Base-by-base conservation (phyloP, 2,797 vertebrate species). In the Schizopygopsis malacanthus region DNA sequence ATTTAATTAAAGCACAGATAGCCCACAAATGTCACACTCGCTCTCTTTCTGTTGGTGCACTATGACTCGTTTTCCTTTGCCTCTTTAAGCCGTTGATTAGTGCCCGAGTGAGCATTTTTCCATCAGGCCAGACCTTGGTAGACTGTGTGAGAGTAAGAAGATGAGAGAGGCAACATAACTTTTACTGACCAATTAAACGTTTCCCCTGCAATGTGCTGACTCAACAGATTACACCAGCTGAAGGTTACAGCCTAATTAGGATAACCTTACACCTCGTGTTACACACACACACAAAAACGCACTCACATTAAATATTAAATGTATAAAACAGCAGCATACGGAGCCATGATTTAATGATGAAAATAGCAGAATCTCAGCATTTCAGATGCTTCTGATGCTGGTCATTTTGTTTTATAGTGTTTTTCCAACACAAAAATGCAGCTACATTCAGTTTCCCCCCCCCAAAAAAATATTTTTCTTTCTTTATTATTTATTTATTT, bases 131-230 rank as follows among this genome's bases (percentile, higher is more conserved):
- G 65, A 70, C 50, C 45, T 52, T 70, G 20, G 47, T 70, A n/a
- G 11, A 50, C 63, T 52, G 81, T 25, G 82, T 76, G 56, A 85
- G 79, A 85, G 82, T 90, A 72, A 56, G 52, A 73, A 67, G 77
- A 72, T 56, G 45, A 76, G 63, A 81, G 75, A 71, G 85, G 85
- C 81, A 88, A 81, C 85, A 82, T 50, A 78, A 61, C 75, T 82
- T 72, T 89, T 88, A 91, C 90, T 90, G 61, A 88, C 88, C 85
- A 91, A 91, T 93, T 91, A 92, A 85, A 70, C 79, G 65, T 81
- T 61, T 72, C 61, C 18, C 69, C 20, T 78, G 41, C 82, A 86
- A 89, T 86, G 87, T 89, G 69, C 87, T 54, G 50, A 82, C 88
- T 69, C 12, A 11, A 79, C 71, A 89, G 79, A 89, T 88, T 88